Base-by-base conservation (phyloP, 2,113 vertebrate genomes). In the Carassius auratus region DNA sequence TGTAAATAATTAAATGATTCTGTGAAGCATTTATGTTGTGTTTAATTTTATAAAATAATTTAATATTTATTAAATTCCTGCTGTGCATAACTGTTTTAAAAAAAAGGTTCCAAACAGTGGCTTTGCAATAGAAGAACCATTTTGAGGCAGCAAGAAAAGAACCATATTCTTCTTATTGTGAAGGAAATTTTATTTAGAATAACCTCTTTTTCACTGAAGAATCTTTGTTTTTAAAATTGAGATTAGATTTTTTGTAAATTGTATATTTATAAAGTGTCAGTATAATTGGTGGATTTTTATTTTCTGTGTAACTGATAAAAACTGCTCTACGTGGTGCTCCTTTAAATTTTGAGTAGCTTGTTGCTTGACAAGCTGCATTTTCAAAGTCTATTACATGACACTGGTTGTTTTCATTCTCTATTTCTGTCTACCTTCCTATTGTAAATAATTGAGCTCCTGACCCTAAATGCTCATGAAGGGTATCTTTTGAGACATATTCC, bases 341-440 rank as follows among this genome's bases (percentile, higher is more conserved):
- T 62, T 62, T 62, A 23, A 62, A 62, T 69, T 69, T 69, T 69
- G 66, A 69, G 66, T 45, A 45, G 21, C 38, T 74, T 45, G 69
- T 45, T 74, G 36, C 61, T 48, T 74, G 42, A 74, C 71, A 74
- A 48, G 71, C 71, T 45, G 21, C n/a, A 74, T 74, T 74, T 74
- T 55, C 33, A 8, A 69, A 69, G 42, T n/a, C 62, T 36, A 21
- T 48, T 61, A 19, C 3, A 2, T 3, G 42, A 71, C 36, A 12
- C 17, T 71, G 21, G 68, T 71, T 71, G 68, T 71, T 71, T 42
- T n/a, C 42, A 15, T 75, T 23, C n/a, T 48, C 71, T 48, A 48
- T 26, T 42, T 42, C 68, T 71, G 38, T 75, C 42, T 75, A 48
- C n/a, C 10, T 48, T 36, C 76, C 76, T 42, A 30, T 78, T 61